phyloP scores from a whole-genome alignment of 2,888 invertebrate species.

The Callyntrura sp. region DNA sequence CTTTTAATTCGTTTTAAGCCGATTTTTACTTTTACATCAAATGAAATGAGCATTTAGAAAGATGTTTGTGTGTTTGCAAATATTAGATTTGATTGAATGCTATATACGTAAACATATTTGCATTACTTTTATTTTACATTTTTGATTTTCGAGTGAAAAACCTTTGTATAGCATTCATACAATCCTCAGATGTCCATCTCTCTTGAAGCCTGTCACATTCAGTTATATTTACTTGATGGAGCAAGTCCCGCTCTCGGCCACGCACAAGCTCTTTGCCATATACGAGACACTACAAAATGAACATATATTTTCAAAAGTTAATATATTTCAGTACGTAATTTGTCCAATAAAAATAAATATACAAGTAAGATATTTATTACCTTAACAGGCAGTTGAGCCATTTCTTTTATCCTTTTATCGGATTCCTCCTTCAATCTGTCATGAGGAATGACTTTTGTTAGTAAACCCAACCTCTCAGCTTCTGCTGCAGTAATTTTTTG shows the following conservation, averaged over 20 bases:
- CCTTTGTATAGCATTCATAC: conserved; percentile 88
- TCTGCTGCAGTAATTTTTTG: conserved; percentile 92
- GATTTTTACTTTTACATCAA: too few species aligned
- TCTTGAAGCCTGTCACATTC: conserved; percentile 90
- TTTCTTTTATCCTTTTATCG: conserved; percentile 86
- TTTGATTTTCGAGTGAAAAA: conserved; percentile 86
- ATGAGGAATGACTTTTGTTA: conserved; percentile 91
- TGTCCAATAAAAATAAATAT: background rate
- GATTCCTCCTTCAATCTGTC: conserved; percentile 88
- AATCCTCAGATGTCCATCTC: conserved; percentile 89
- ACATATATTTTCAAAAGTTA: background rate
- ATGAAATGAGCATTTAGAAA: background rate
- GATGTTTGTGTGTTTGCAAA: too few species aligned
- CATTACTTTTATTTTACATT: conserved; percentile 59
- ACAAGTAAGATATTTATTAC: too few species aligned
- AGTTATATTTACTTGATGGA: conserved; percentile 89
- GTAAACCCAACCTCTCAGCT: conserved; percentile 91
- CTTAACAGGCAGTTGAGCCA: conserved; percentile 85
- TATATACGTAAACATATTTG: too few species aligned
- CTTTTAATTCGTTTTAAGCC: too few species aligned
- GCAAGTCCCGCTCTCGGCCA: conserved; percentile 87
- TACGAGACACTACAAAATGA: conserved; percentile 87
- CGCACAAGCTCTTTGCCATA: conserved; percentile 91
- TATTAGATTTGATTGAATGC: too few species aligned
- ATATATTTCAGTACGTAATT: background rate